Conservation (phyloP, 2,888 invertebrate genomes). For the Sphecodes monilicornis region DNA sequence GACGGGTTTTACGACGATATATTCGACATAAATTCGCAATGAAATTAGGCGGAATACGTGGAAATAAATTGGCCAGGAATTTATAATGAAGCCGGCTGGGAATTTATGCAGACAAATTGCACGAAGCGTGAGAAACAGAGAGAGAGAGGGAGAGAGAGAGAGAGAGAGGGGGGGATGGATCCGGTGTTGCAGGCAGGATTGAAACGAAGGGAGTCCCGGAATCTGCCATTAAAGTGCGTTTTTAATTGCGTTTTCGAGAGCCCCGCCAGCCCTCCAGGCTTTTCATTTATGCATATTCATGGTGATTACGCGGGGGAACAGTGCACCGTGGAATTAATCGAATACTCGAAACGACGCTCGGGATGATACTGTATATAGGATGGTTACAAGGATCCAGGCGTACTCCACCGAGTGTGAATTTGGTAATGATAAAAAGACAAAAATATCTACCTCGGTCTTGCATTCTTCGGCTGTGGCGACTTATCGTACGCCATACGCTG, state of each 20-base stretch:
- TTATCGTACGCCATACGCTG: too few relatives aligned
- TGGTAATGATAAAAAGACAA: background rate
- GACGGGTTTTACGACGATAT: conserved; percentile 20
- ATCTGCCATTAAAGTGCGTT: background rate
- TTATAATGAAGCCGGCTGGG: conserved; percentile 7
- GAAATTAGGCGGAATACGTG: conserved; percentile 11
- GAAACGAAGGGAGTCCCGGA: background rate
- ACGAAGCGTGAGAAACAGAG: background rate
- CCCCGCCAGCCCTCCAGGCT: background rate
- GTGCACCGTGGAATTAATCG: conserved; percentile 4
- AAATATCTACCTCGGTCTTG: background rate
- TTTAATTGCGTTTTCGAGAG: background rate
- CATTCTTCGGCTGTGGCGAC: background rate
- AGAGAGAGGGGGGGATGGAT: too few relatives aligned
- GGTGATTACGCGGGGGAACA: conserved; percentile 2
- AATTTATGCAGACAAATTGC: conserved; percentile 23
- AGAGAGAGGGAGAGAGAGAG: background rate
- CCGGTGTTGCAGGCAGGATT: background rate
- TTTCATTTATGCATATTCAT: conserved; percentile 14
- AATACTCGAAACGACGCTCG: background rate
- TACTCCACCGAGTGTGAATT: background rate
- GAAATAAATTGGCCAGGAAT: conserved; percentile 25
- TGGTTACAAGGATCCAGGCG: background rate
- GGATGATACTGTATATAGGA: background rate
- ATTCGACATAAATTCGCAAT: conserved; percentile 27